Conservation (phyloP, 2,113 vertebrate species). For the Seriola aureovittata region DNA sequence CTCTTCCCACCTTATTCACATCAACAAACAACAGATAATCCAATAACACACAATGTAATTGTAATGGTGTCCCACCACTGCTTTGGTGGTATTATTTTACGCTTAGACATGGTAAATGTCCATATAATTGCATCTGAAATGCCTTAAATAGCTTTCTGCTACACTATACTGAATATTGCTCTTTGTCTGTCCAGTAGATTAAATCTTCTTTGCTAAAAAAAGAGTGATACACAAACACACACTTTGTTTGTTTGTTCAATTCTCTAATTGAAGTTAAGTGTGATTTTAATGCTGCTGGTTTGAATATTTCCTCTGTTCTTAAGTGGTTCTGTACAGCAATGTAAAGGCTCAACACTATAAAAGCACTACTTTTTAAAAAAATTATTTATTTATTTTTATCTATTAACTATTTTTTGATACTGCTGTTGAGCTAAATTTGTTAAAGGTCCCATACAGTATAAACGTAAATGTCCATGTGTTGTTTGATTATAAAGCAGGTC, state of each 20-base stretch:
- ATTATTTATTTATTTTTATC: too few species aligned
- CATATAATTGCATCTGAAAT: slow-evolving; percentile 37
- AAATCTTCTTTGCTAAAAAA: slow-evolving; percentile 16
- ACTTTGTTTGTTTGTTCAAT: neutral
- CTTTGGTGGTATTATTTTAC: slow-evolving; percentile 33
- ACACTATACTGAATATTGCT: neutral
- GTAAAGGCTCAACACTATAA: neutral
- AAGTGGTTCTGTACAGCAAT: neutral
- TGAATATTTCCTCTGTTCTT: neutral
- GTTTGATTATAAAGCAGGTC: too few species aligned
- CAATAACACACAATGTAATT: slow-evolving; percentile 58
- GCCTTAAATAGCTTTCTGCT: slow-evolving; percentile 67
- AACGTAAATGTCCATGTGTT: too few species aligned
- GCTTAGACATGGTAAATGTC: slow-evolving; percentile 31
- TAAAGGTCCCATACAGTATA: too few species aligned
- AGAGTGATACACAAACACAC: neutral
- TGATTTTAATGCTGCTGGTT: slow-evolving; percentile 3
- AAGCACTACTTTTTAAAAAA: neutral
- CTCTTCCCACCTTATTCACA: slow-evolving; percentile 56
- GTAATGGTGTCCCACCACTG: slow-evolving; percentile 33
- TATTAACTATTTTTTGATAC: neutral
- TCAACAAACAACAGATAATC: slow-evolving; percentile 61
- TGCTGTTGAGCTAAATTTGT: too few species aligned
- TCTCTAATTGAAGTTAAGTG: slow-evolving; percentile 7
- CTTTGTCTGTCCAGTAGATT: slow-evolving; percentile 25